phyloP scores from a whole-genome alignment of 2,888 invertebrate genomes.

The Synanthedon tipuliformis region DNA sequence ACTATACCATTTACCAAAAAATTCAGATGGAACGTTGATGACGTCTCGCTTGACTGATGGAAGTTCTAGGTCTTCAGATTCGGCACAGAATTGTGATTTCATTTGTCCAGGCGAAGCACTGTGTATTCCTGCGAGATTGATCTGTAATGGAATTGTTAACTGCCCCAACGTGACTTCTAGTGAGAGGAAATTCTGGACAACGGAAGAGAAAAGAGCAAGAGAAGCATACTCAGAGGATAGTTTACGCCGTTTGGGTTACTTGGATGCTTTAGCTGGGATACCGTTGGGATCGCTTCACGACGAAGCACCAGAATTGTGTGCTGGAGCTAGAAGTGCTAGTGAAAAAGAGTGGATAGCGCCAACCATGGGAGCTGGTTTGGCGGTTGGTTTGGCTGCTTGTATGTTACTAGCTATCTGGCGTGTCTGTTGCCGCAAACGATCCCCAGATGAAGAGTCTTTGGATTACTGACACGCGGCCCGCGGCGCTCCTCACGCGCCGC shows the following conservation, averaged over 20 bases:
- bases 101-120: constrained; percentile 87
- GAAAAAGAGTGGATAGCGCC: constrained; percentile 73
- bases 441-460: constrained; percentile 71
- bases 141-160: constrained; percentile 90
- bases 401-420: constrained; percentile 73
- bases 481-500: constrained; percentile 61
- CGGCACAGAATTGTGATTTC: constrained; percentile 79
- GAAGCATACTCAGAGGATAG: constrained; percentile 72
- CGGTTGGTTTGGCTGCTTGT: constrained; percentile 65
- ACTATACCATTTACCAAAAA: constrained; percentile 85
- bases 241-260: constrained; percentile 69
- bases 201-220: constrained; percentile 60
- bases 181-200: constrained; percentile 61
- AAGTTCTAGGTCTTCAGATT: constrained; percentile 32
- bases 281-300: constrained; percentile 73
- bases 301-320: constrained; percentile 82
- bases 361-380: constrained; percentile 72
- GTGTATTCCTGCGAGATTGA: constrained; percentile 84
- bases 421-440: constrained; percentile 70
- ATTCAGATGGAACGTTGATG: constrained; percentile 83
- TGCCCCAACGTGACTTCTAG: constrained; percentile 79
- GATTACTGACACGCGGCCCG: constrained; percentile 73
- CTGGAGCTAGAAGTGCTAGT: constrained; percentile 55
- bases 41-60: constrained; percentile 80
- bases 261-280: constrained; percentile 52